Conservation (phyloP, 2,113 vertebrate genomes). For the Heterotis niloticus region DNA sequence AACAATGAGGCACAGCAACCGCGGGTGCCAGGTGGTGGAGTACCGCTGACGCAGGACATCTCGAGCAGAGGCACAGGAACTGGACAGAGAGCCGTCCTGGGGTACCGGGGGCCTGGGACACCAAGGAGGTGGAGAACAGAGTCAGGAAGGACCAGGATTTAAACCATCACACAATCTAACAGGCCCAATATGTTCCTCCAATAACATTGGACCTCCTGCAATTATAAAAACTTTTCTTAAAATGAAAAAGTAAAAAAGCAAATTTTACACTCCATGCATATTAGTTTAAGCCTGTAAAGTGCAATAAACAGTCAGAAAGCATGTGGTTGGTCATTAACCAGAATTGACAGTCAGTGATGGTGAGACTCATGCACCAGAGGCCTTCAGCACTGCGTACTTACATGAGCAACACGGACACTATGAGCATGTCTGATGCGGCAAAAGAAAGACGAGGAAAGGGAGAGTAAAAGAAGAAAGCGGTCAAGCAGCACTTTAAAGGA, state of each 20-base stretch:
- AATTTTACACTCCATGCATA: no score
- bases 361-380: background rate
- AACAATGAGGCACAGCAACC: constrained; percentile 76
- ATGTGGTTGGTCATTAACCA: no score
- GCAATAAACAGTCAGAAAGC: no score
- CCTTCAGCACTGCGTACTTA: constrained; percentile 54
- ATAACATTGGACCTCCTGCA: background rate
- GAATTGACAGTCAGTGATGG: no score
- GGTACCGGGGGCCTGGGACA: constrained; percentile 64
- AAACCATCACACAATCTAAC: background rate
- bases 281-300: no score
- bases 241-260: background rate
- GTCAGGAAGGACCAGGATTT: background rate
- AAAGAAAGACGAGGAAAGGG: constrained; percentile 56
- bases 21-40: constrained; percentile 83
- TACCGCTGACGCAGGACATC: constrained; percentile 83
- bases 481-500: constrained; percentile 38
- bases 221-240: background rate
- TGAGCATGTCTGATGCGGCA: constrained; percentile 52
- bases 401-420: constrained; percentile 41
- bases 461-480: constrained; percentile 38
- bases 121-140: background rate
- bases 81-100: constrained; percentile 64
- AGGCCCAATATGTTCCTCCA: background rate
- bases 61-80: constrained; percentile 74